Evolutionary conservation across 2,113 vertebrate genomes (phyloP).

Genomic region (Alouatta palliata): DNA sequence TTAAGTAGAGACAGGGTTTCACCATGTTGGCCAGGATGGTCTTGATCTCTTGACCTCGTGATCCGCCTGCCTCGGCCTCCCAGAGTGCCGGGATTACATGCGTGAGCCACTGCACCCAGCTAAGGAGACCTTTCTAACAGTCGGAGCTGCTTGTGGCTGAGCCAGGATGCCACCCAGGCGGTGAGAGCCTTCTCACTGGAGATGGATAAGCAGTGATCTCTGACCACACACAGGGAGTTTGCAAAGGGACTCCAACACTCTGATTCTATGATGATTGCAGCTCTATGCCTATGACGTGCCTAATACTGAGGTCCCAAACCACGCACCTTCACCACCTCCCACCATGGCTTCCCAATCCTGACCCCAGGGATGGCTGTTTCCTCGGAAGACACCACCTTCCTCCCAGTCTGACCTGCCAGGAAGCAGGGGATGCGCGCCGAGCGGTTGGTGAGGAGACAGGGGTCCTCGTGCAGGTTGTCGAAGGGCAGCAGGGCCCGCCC

Average conservation of each 20-base stretch:
- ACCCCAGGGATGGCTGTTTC: neutral
- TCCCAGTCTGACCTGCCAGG: constrained; percentile 75
- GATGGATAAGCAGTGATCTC: too few species aligned
- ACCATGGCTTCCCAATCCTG: neutral
- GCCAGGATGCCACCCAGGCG: rapidly evolving
- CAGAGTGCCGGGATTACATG: too few species aligned
- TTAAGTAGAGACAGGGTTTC: too few species aligned
- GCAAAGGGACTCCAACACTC: neutral
- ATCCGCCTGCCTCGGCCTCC: too few species aligned
- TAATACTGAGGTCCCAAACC: neutral
- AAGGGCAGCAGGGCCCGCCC: constrained; percentile 88
- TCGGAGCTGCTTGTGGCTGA: neutral
- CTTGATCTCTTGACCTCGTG: too few species aligned
- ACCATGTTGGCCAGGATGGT: too few species aligned
- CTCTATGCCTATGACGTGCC: neutral
- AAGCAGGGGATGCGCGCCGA: constrained; percentile 78
- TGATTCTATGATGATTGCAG: neutral
- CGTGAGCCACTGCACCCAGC: too few species aligned
- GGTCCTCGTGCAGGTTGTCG: neutral
- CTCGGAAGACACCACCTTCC: neutral
- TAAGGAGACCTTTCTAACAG: neutral
- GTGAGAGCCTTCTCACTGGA: neutral
- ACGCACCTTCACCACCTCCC: neutral
- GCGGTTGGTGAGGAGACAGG: constrained; percentile 70
- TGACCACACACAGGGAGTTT: neutral